Evolutionary conservation across 2,888 invertebrate species (phyloP).

Genomic region (Anodontia alba): DNA sequence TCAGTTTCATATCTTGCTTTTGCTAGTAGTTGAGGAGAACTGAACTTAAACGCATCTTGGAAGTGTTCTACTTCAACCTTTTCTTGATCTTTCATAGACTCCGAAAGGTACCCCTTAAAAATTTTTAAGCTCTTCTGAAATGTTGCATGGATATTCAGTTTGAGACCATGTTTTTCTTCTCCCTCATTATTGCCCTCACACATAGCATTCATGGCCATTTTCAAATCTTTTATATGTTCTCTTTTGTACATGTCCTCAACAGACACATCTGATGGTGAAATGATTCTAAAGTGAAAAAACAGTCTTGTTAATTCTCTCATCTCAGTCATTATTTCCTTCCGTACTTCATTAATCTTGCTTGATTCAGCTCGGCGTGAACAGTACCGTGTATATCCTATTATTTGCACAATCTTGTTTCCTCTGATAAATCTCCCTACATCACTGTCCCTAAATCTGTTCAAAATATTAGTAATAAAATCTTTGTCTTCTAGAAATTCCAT

Average conservation of each 20-base stretch:
- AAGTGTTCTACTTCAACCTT: conserved; percentile 31
- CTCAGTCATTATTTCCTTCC: neutral
- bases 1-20: conserved; percentile 24
- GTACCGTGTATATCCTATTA: too few relatives aligned
- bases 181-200: neutral
- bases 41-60: conserved; percentile 18
- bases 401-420: too few relatives aligned
- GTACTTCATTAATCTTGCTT: too few relatives aligned
- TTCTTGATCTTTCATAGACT: neutral
- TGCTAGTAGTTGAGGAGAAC: conserved; percentile 23
- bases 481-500: too few relatives aligned
- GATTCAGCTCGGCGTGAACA: too few relatives aligned
- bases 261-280: neutral
- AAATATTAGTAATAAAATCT: too few relatives aligned
- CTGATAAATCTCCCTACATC: too few relatives aligned
- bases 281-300: neutral
- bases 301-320: neutral
- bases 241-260: neutral
- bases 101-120: neutral
- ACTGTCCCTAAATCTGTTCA: too few relatives aligned
- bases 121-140: neutral
- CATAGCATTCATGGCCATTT: neutral
- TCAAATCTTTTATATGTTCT: neutral
- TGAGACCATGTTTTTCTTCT: neutral
- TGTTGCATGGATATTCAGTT: neutral